Base-by-base conservation (phyloP, 2,797 vertebrate species). In the Agapornis canus region DNA sequence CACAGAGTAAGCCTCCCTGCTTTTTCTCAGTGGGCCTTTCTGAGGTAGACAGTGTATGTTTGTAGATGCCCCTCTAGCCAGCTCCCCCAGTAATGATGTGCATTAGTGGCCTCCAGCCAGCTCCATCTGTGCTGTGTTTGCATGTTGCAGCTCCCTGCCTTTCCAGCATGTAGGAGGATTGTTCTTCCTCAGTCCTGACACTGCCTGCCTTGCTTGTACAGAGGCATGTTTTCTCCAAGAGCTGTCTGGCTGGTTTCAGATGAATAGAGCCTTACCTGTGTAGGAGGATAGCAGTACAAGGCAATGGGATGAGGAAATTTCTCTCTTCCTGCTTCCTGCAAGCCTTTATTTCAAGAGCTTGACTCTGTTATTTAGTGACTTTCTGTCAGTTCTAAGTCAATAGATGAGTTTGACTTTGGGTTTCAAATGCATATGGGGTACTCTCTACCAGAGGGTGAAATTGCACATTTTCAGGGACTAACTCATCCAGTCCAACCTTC, bases 1-100 rank as follows among this genome's bases (percentile, higher is more conserved):
- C 76, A 66, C 85, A 72, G 42, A 93, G 86, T 86, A 81, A 93
- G 87, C 89, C 54, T 86, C 49, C 70, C 73, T 69, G 47, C 63
- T 77, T 76, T 51, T 45, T 56, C 82, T 61, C 89, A 29, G 73
- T 31, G 61, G 70, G 40, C 70, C 85, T 66, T 83, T 45, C 63
- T 37, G 21, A 37, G 72, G 61, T 32, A 43, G 69, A 59, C 39
- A 48, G 52, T 13, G 32, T 75, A 4, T n/a, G 27, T 80, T 59
- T 81, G 49, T 29, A 81, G 89, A 47, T 69, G n/a, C 20, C 57
- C 52, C 57, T 59, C 42, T 69, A 71, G 71, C 45, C 76, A 87
- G 57, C 37, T 64, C 32, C 66, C 25, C 40, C 35, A 42, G 14
- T 29, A 43, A 21, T 5, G 29, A 39, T 3, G 26, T 57, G 49